phyloP scores from a whole-genome alignment of 2,113 vertebrate species.

The Orycteropus afer region DNA sequence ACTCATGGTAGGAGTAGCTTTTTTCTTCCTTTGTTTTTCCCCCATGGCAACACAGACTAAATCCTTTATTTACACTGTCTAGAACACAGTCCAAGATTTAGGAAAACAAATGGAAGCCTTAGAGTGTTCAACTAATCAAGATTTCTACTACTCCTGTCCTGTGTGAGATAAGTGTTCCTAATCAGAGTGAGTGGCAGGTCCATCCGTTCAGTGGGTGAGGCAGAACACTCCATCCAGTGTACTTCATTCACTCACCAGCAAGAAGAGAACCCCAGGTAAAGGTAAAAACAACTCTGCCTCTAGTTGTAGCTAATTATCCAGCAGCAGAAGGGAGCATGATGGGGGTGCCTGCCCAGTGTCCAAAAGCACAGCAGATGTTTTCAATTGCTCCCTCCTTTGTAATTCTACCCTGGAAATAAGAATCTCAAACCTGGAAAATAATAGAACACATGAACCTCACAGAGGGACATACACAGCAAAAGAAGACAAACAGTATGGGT shows the following conservation, averaged over 20 bases:
- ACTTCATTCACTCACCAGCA: slow-evolving; percentile 25
- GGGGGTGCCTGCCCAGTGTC: not conserved
- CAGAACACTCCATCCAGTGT: not conserved
- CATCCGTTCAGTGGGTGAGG: not conserved
- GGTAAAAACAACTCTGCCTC: slow-evolving; percentile 49
- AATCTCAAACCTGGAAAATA: slow-evolving; percentile 67
- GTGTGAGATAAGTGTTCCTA: not conserved
- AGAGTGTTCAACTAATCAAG: not conserved
- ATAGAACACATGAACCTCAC: slow-evolving; percentile 50
- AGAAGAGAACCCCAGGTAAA: slow-evolving; percentile 44
- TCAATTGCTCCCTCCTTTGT: slow-evolving; percentile 63
- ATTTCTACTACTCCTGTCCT: slow-evolving; percentile 1
- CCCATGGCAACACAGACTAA: not conserved
- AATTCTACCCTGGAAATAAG: slow-evolving; percentile 72
- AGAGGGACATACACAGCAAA: slow-evolving; percentile 3
- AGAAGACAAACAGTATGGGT: not conserved
- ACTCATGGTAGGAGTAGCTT: not conserved
- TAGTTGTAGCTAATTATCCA: slow-evolving; percentile 46
- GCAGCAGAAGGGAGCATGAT: slow-evolving; percentile 35
- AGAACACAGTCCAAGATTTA: not conserved
- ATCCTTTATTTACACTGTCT: not conserved
- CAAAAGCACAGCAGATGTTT: slow-evolving; percentile 67
- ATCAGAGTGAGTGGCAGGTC: slow-evolving; percentile 16
- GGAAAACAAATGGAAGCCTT: slow-evolving; percentile 50
- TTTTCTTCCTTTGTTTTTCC: not conserved